These are phyloP conservation scores for Ophthalmolycus amberensis DNA, from an alignment of 2,113 vertebrate genomes.

Conservation along the genomic window DNA sequence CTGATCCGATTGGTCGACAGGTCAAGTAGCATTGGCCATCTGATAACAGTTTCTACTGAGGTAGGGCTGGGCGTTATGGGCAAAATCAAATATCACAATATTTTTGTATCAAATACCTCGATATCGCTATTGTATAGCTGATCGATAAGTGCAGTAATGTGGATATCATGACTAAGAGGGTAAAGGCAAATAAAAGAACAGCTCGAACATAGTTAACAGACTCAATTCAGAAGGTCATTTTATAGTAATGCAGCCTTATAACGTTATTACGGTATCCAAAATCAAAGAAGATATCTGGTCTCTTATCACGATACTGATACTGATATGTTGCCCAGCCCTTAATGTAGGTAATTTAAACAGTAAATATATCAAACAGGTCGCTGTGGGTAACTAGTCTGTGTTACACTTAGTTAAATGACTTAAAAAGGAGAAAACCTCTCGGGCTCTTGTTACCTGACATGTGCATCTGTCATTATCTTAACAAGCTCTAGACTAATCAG, in stretches of 20 bases:
- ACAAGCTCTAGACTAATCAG: background rate
- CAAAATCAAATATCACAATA: background rate
- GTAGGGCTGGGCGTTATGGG: background rate
- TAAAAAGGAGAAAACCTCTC: background rate
- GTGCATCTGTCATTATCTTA: background rate
- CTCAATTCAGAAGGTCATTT: background rate
- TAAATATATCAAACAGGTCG: background rate
- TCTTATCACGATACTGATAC: no score
- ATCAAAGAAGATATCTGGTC: no score
- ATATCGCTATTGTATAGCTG: background rate
- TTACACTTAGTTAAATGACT: background rate
- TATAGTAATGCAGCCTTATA: background rate
- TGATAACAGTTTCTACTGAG: background rate
- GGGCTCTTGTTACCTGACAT: background rate
- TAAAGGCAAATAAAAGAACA: background rate
- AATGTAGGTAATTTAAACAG: background rate
- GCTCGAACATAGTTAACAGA: background rate
- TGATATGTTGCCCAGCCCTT: background rate
- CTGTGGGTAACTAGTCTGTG: background rate
- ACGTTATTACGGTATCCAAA: background rate
- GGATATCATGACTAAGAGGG: background rate
- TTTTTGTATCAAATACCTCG: background rate
- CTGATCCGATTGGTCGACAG: background rate
- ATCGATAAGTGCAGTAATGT: background rate
- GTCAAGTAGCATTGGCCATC: background rate